Evolutionary conservation across 2,888 invertebrate species (phyloP).

Genomic region (Drosophila merina): DNA sequence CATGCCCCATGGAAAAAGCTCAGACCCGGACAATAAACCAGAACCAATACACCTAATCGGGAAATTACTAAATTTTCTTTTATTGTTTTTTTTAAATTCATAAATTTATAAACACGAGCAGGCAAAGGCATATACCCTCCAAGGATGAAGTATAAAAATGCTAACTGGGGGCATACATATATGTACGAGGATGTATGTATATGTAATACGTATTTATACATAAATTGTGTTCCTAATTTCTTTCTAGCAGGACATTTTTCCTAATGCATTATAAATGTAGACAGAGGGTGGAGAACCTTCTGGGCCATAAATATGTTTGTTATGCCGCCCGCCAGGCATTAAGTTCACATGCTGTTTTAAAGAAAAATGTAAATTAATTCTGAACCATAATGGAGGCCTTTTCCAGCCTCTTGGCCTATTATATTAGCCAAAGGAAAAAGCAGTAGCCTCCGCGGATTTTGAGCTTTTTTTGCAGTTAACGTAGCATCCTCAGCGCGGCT

Average conservation of each 20-base stretch:
- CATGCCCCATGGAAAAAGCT: slow-evolving; percentile 24
- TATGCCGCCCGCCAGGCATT: not conserved
- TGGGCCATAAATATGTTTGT: not conserved
- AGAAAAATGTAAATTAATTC: not conserved
- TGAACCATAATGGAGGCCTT: not conserved
- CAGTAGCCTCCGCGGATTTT: not conserved
- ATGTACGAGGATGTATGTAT: not conserved
- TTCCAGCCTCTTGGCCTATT: not conserved
- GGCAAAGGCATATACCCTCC: not conserved
- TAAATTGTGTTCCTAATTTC: slow-evolving; percentile 1
- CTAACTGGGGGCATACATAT: not conserved
- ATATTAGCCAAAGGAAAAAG: not conserved
- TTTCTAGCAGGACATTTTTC: slow-evolving; percentile 1
- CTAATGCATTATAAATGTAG: slow-evolving; percentile 1
- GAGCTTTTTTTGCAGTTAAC: not conserved
- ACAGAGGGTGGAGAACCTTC: not conserved
- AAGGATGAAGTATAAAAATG: not conserved
- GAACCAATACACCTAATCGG: not conserved
- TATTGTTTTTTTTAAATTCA: not conserved
- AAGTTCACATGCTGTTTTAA: not conserved
- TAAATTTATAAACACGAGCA: not conserved
- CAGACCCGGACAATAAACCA: slow-evolving; percentile 1
- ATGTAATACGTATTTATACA: not conserved
- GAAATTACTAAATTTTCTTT: not conserved
- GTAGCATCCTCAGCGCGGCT: too few relatives aligned